A percentile compares a stretch with the other conserved stretches of the same genome.
Evolutionary conservation across 2,797 vertebrate species (phyloP).

Genomic region (Bradypus variegatus): DNA sequence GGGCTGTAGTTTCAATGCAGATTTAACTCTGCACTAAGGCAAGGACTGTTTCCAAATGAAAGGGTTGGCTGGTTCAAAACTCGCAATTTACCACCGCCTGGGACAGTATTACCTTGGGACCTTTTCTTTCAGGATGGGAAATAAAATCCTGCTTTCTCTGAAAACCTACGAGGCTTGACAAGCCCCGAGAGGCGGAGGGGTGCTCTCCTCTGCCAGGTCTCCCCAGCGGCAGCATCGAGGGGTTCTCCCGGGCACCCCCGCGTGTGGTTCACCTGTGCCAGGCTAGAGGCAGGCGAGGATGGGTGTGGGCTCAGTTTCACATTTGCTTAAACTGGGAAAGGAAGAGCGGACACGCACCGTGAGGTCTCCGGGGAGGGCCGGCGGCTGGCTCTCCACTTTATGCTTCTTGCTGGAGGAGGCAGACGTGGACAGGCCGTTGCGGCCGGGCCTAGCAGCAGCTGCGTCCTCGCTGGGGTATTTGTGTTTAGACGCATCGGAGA

Average conservation of each 20-base stretch:
- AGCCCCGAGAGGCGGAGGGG: neutral
- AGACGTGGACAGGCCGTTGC: slow-evolving; percentile 70
- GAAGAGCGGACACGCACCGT: slow-evolving; percentile 67
- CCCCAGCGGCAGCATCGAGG: slow-evolving; percentile 8
- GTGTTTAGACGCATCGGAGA: slow-evolving; percentile 80
- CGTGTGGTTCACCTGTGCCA: neutral
- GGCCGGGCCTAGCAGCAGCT: slow-evolving; percentile 72
- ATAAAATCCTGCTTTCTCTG: neutral
- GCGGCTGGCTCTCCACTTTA: slow-evolving; percentile 76
- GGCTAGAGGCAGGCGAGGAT: neutral
- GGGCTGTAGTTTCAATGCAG: neutral
- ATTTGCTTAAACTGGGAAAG: neutral
- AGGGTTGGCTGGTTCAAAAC: neutral
- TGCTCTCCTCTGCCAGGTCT: neutral
- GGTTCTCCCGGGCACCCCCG: neutral
- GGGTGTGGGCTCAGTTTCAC: neutral
- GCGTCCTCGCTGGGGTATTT: slow-evolving; percentile 78
- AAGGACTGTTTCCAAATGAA: neutral
- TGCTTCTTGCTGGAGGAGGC: slow-evolving; percentile 76
- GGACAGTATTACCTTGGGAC: neutral
- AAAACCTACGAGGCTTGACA: neutral
- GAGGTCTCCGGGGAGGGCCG: slow-evolving; percentile 72
- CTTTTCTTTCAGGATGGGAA: neutral
- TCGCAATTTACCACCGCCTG: neutral
- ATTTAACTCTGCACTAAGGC: neutral